Base-by-base conservation (phyloP, 2,113 vertebrate species). In the Peucedramus taeniatus region DNA sequence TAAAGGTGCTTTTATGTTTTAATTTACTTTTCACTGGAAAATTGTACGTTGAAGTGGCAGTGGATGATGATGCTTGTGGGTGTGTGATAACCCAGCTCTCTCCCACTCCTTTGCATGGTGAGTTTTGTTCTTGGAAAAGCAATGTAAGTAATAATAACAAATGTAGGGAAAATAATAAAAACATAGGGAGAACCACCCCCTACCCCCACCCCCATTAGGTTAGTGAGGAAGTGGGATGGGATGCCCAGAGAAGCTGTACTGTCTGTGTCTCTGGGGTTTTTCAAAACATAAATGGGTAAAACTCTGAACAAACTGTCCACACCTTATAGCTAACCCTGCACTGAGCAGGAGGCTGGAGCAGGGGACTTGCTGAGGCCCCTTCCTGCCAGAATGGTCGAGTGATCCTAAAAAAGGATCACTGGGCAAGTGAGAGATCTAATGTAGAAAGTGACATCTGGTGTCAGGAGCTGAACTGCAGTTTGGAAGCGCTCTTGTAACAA, bases 401-500 rank as follows among this genome's bases (percentile, higher is more conserved):
- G 50, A 40, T 51, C 53, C 23, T 15, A 9, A 18, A 28, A 31
- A 75, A 63, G 18, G 11, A 39, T 87, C 51, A 13, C 23, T 26
- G 53, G 44, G 24, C 30, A 10, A 68, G 27, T 10, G 26, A 47
- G 39, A 87, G 27, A 26, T 87, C 42, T 37, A 9, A 22, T 51
- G 87, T 8, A 76, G 57, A 93, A 91, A 53, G 92, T 91, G 96
- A 91, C 94, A 76, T 53, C 95, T 94, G 86, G 26, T 49, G 90
- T 91, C 78, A 22, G 24, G 28, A 90, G 23, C 37, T 76, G 92
- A 82, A 94, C 42, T 82, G 70, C 77, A 89, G 69, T 12, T 83
- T 69, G 12, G 26, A 28, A 37, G 30, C 39, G 9, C 39, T 50
- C 28, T n/a, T n/a, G 2, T 45, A 35, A 12, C 47, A 42, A 1